These are phyloP conservation scores for Passerculus sandwichensis DNA, from an alignment of 2,797 vertebrate genomes.

Conservation along the genomic window DNA sequence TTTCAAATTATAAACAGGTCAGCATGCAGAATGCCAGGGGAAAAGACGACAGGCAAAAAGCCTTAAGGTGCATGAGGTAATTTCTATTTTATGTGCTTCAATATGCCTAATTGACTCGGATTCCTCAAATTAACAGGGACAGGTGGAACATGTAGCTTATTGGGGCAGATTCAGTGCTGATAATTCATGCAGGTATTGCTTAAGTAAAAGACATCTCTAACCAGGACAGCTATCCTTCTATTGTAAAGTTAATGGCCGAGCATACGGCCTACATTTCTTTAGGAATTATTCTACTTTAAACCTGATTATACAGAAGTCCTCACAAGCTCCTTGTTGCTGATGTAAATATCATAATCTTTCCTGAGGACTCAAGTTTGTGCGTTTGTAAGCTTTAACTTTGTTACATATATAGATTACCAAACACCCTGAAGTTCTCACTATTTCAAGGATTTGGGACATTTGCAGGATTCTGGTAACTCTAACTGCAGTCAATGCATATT, in stretches of 20 bases:
- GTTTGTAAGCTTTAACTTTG: not conserved
- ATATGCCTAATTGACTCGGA: not conserved
- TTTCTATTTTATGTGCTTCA: not conserved
- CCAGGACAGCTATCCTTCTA: not conserved
- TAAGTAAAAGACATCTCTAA: not conserved
- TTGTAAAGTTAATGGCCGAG: rapidly evolving
- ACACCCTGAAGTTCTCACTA: not conserved
- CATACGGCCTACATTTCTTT: not conserved
- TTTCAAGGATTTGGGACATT: not conserved
- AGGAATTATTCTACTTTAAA: not conserved
- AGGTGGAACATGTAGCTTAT: not conserved
- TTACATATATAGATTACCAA: not conserved
- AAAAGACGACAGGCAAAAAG: not conserved
- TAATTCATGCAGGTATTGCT: not conserved
- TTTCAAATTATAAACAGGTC: not conserved
- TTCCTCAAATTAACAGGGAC: not conserved
- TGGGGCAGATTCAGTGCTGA: not conserved
- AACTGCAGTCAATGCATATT: rapidly evolving
- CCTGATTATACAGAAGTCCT: not conserved
- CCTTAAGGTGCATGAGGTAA: not conserved
- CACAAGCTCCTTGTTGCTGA: not conserved
- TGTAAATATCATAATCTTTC: not conserved
- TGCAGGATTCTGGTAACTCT: not conserved
- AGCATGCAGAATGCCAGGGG: not conserved
- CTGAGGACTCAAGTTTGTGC: not conserved